A percentile compares a stretch with the other conserved stretches of the same genome.
phyloP scores from a whole-genome alignment of 2,888 invertebrate genomes.

The Baronia brevicornis region DNA sequence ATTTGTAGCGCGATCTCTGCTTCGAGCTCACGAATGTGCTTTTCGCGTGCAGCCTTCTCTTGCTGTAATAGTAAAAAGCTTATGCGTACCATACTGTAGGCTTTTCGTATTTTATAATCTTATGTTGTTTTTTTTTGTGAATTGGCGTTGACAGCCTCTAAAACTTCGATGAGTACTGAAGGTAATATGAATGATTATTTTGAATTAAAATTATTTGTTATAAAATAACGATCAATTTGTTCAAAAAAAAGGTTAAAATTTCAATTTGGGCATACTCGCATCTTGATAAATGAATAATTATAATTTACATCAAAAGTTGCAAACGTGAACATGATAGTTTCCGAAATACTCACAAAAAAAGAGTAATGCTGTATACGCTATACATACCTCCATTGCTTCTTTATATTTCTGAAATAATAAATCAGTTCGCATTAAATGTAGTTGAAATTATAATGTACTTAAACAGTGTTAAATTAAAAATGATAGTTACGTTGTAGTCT shows the following conservation, averaged over 20 bases:
- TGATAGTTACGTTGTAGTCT: conserved; percentile 85
- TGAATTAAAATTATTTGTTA: neutral
- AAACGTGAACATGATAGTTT: too few relatives aligned
- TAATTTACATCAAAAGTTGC: too few relatives aligned
- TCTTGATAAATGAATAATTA: too few relatives aligned
- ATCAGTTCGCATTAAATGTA: conserved; percentile 13
- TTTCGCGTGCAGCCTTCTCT: conserved; percentile 61
- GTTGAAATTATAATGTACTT: conserved; percentile 1
- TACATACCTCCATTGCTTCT: conserved; percentile 64
- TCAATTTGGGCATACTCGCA: too few relatives aligned
- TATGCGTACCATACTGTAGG: too few relatives aligned
- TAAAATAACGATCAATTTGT: neutral
- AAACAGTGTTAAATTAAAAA: conserved; percentile 6
- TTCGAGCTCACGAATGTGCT: conserved; percentile 66
- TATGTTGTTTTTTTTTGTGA: neutral
- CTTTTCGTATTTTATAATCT: neutral
- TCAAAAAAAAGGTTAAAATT: too few relatives aligned
- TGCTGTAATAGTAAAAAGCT: conserved; percentile 30
- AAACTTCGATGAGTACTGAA: too few relatives aligned
- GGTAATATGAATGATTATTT: too few relatives aligned
- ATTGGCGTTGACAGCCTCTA: too few relatives aligned
- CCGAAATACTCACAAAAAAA: too few relatives aligned
- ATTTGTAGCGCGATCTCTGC: conserved; percentile 50
- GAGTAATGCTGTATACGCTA: conserved; percentile 1
- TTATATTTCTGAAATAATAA: conserved; percentile 66